phyloP scores from a whole-genome alignment of 2,113 vertebrate species.

The Tonatia bakeri region DNA sequence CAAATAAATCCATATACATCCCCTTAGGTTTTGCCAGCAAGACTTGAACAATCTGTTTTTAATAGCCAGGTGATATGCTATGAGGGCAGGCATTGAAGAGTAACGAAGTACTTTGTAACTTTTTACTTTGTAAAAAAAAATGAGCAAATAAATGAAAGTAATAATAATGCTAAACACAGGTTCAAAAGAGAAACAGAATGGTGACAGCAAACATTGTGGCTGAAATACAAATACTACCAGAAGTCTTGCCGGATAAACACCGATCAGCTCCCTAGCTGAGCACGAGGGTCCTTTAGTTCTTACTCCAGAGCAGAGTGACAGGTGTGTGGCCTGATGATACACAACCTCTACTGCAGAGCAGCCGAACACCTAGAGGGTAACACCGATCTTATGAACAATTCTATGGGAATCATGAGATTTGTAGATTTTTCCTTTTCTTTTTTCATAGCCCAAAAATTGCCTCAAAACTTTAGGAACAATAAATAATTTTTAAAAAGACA shows the following conservation, averaged over 20 bases:
- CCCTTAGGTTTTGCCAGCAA: constrained; percentile 56
- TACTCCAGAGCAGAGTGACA: neutral
- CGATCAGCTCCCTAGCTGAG: neutral
- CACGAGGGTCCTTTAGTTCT: neutral
- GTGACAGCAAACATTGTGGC: constrained; percentile 63
- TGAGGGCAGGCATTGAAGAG: constrained; percentile 44
- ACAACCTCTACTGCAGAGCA: neutral
- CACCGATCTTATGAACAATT: neutral
- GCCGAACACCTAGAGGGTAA: neutral
- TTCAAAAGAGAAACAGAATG: constrained; percentile 58
- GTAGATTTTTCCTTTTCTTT: neutral
- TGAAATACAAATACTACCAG: neutral
- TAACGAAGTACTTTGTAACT: constrained; percentile 40
- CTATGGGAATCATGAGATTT: neutral
- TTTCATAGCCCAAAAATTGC: neutral
- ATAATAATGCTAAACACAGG: constrained; percentile 13
- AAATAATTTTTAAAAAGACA: constrained; percentile 36
- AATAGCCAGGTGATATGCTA: constrained; percentile 41
- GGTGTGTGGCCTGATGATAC: neutral
- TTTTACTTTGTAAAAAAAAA: no score
- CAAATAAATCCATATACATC: constrained; percentile 69
- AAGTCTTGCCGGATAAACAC: neutral
- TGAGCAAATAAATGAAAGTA: neutral
- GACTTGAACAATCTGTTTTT: constrained; percentile 75
- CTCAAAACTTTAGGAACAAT: constrained; percentile 53